Evolutionary conservation across 2,888 invertebrate species (phyloP), one percentile per base, ranked within the genome.

Genomic region (Galeruca laticollis): DNA sequence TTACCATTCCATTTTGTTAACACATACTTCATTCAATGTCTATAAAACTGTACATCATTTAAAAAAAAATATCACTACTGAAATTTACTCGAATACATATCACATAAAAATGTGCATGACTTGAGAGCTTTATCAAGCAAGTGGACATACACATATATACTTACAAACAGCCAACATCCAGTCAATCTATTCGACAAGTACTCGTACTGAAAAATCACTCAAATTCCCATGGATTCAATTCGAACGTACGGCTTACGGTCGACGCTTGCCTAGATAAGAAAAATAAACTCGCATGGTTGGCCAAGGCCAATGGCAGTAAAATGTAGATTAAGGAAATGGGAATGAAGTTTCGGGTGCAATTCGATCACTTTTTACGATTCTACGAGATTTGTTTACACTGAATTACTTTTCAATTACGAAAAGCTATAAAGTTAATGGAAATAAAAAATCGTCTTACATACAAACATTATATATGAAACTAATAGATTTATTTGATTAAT

Each of bases 341-440:
- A 65, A 69, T 70, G 61, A 70, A 73, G 64, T 68, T 67, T 59
- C 63, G 54, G 70, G 64, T 60, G 72, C 60, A 69, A 71, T 71
- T 69, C 74, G 71, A 68, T 71, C 70, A 66, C 61, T 70, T 70
- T 70, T 70, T 72, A 74, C 74, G 74, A 74, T 68, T 57, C 68
- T 20, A 47, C 69, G 68, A 68, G 68, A 71, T 71, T 71, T 71
- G 68, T 71, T 71, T 71, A 68, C 71, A 71, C 64, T 61, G 60
- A 68, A 71, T 71, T 67, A 71, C 71, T 71, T 71, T 71, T 68
- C 71, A 71, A 71, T 71, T 68, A 71, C 64, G 60, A 62, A 68
- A 70, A 60, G 71, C 68, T 60, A 68, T 68, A 67, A 68, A 63
- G 68, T 54, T 60, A 56, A 64, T 49, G 61, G 61, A 57, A 68